These are phyloP conservation scores for Paracentrotus lividus DNA, from an alignment of 53 echinoderm and acorn worm genomes.

Conservation along the genomic window DNA sequence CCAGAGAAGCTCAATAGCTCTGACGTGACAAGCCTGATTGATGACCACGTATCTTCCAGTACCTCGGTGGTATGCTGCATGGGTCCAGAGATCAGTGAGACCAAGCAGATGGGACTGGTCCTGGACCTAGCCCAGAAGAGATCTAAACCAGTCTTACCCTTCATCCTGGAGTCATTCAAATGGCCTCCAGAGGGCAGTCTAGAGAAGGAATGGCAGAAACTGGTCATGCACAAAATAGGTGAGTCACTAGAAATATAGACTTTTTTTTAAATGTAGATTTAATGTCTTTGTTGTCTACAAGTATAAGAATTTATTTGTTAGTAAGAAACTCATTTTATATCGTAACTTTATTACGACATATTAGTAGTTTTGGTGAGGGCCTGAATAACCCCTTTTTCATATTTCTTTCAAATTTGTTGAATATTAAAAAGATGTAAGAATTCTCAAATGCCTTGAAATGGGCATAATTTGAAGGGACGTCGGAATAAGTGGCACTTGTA, in stretches of 20 bases:
- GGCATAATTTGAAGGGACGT: no score
- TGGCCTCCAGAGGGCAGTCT: constrained; percentile 92
- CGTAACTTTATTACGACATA: no score
- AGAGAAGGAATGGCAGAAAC: constrained; percentile 81
- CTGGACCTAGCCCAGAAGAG: constrained; percentile 80
- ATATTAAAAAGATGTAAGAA: no score
- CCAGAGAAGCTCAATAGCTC: constrained; percentile 70
- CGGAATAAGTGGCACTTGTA: no score
- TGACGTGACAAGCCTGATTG: constrained; percentile 56
- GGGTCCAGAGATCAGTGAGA: constrained; percentile 86
- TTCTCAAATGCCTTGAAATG: no score
- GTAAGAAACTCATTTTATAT: no score
- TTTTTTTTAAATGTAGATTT: no score
- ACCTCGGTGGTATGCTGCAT: constrained; percentile 86
- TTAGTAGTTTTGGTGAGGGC: no score
- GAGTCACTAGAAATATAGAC: neutral
- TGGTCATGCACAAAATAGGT: constrained; percentile 96
- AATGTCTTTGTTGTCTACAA: no score
- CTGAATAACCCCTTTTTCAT: no score
- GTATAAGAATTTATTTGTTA: no score
- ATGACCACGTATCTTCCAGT: constrained; percentile 71
- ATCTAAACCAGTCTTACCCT: constrained; percentile 83
- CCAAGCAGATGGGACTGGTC: constrained; percentile 69
- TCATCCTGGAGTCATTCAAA: constrained; percentile 79
- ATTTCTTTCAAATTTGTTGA: no score